Evolutionary conservation across 2,113 vertebrate genomes (phyloP).

Genomic region (Mionectes macconnelli): DNA sequence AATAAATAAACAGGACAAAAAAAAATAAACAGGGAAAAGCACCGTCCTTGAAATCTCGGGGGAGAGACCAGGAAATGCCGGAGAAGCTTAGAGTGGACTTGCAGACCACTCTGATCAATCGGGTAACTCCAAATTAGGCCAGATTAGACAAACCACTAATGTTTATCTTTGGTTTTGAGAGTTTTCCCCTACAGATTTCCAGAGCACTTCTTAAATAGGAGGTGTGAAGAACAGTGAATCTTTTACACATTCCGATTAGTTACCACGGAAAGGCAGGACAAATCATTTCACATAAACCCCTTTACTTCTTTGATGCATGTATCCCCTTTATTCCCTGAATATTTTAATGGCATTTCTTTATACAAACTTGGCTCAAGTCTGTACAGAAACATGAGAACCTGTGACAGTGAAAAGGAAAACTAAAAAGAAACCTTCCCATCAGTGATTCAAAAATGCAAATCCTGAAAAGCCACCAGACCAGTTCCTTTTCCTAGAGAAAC

Average conservation of each 20-base stretch:
- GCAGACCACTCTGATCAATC: background rate
- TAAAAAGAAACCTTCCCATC: conserved; percentile 29
- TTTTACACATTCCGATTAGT: conserved; percentile 7
- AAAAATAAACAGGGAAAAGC: background rate
- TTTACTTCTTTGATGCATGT: conserved; percentile 45
- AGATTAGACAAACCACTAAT: background rate
- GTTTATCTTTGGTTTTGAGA: background rate
- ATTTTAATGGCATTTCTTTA: conserved; percentile 46
- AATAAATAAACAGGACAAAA: conserved; percentile 48
- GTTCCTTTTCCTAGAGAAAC: conserved; percentile 56
- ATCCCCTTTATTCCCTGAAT: conserved; percentile 17
- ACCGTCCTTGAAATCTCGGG: background rate
- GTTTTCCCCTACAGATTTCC: background rate
- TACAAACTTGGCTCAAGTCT: conserved; percentile 14
- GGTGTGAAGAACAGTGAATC: background rate
- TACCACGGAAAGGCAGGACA: conserved; percentile 40
- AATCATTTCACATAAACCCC: conserved; percentile 40
- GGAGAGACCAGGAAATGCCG: background rate
- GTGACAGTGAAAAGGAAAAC: conserved; percentile 28
- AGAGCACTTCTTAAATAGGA: background rate
- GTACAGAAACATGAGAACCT: conserved; percentile 25
- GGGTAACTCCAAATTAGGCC: background rate
- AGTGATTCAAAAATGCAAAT: conserved; percentile 52
- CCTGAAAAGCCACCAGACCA: conserved; percentile 41
- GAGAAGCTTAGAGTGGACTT: background rate